Conservation (phyloP, 2,888 invertebrate genomes). For the Drosophila testacea region DNA sequence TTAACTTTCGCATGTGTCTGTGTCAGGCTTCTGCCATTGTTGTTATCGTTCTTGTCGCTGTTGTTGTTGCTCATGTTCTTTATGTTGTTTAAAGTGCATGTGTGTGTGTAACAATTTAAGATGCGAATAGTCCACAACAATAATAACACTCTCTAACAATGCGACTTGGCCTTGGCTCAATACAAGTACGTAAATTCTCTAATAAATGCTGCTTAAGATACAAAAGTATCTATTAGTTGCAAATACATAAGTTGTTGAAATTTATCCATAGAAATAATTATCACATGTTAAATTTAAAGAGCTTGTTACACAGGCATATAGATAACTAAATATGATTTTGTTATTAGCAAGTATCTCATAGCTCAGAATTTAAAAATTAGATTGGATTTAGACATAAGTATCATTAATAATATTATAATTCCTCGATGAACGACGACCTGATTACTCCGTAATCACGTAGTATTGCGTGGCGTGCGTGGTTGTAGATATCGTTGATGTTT, state of each 20-base stretch:
- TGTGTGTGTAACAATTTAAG: constrained; percentile 38
- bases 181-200: constrained; percentile 1
- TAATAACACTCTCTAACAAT: neutral
- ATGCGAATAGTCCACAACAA: constrained; percentile 21
- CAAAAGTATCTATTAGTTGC: constrained; percentile 12
- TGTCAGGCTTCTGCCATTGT: constrained; percentile 8
- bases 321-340: neutral
- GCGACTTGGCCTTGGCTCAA: constrained; percentile 5
- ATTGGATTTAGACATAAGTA: too few relatives aligned
- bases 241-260: neutral
- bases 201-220: constrained; percentile 3
- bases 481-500: too few relatives aligned
- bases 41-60: neutral
- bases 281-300: neutral
- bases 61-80: neutral
- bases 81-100: constrained; percentile 9
- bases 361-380: too few relatives aligned
- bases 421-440: too few relatives aligned
- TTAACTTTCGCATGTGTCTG: constrained; percentile 60
- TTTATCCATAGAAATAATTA: neutral
- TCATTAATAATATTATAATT: too few relatives aligned
- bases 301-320: neutral
- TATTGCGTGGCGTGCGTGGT: too few relatives aligned
- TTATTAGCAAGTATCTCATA: neutral
- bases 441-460: too few relatives aligned